Conservation (phyloP, 1,140 invertebrate species). For the Penaeus vannamei region DNA sequence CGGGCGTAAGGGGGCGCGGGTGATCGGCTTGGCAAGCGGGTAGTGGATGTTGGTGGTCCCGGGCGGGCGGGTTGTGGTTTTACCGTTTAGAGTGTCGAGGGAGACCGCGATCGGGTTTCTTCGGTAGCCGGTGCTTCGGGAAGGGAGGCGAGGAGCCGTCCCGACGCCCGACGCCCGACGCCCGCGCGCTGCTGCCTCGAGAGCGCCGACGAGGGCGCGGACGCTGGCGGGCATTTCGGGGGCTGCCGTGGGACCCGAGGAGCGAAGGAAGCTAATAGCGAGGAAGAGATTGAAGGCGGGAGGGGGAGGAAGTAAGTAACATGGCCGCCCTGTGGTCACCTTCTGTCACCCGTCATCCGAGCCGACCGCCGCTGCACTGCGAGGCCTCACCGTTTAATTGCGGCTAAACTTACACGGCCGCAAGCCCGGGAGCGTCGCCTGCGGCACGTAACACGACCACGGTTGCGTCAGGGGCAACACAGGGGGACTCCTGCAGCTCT, state of each 20-base stretch:
- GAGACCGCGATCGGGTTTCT: slow-evolving; percentile 7
- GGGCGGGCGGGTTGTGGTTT: slow-evolving; percentile 30
- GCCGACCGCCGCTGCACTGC: slow-evolving; percentile 5
- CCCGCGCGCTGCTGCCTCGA: too few relatives aligned
- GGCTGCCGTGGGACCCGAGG: neutral
- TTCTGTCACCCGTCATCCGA: slow-evolving; percentile 36
- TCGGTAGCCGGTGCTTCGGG: neutral
- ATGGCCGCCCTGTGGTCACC: neutral
- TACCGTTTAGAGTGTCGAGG: slow-evolving; percentile 47
- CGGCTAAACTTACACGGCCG: slow-evolving; percentile 55
- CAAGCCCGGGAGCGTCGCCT: slow-evolving; percentile 16
- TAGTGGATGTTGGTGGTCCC: neutral
- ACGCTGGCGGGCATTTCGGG: neutral
- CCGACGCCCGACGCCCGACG: too few relatives aligned
- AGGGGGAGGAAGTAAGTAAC: neutral
- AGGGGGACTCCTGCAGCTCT: too few relatives aligned
- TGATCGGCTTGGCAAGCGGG: neutral
- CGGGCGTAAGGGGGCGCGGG: neutral
- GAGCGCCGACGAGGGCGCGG: too few relatives aligned
- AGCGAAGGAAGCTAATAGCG: neutral
- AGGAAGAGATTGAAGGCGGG: neutral
- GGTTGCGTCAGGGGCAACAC: slow-evolving; percentile 30
- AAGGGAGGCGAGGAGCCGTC: too few relatives aligned
- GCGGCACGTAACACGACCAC: slow-evolving; percentile 45
- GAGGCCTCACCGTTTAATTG: slow-evolving; percentile 52